Evolutionary conservation across 2,797 vertebrate species (phyloP).

Genomic region (Microctenopoma lineatum): DNA sequence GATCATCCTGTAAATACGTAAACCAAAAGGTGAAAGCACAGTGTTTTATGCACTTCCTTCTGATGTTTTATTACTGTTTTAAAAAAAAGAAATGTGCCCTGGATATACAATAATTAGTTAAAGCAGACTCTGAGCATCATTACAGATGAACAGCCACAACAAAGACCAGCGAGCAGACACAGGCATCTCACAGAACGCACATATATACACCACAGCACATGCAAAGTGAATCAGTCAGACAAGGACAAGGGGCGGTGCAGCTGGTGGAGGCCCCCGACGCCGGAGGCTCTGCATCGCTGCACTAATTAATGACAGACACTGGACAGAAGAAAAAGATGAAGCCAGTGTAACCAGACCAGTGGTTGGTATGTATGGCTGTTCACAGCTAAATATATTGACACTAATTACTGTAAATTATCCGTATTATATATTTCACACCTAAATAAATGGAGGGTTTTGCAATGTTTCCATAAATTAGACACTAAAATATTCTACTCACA

Average conservation of each 20-base stretch:
- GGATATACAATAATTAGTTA: conserved; percentile 33
- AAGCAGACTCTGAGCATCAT: conserved; percentile 10
- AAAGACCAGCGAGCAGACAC: conserved; percentile 20
- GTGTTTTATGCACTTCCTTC: neutral
- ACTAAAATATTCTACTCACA: conserved; percentile 64
- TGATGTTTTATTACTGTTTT: neutral
- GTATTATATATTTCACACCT: conserved; percentile 6
- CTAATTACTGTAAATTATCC: conserved; percentile 30
- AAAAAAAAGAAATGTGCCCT: neutral
- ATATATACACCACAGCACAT: neutral
- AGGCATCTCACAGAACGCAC: neutral
- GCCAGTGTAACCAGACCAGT: conserved; percentile 40
- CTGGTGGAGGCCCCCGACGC: conserved; percentile 33
- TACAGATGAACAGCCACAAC: conserved; percentile 27
- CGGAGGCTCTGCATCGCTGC: conserved; percentile 27
- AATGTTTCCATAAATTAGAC: neutral
- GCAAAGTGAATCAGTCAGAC: conserved; percentile 23
- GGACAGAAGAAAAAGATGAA: conserved; percentile 28
- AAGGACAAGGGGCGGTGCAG: conserved; percentile 28
- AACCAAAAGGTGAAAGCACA: conserved; percentile 12
- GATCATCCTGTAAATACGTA: neutral
- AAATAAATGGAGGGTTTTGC: neutral
- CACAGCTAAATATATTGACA: conserved; percentile 52
- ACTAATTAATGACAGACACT: conserved; percentile 56
- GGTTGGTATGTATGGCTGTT: conserved; percentile 15